Evolutionary conservation across 2,797 vertebrate genomes (phyloP).

Genomic region (Chloroceryle amazona): DNA sequence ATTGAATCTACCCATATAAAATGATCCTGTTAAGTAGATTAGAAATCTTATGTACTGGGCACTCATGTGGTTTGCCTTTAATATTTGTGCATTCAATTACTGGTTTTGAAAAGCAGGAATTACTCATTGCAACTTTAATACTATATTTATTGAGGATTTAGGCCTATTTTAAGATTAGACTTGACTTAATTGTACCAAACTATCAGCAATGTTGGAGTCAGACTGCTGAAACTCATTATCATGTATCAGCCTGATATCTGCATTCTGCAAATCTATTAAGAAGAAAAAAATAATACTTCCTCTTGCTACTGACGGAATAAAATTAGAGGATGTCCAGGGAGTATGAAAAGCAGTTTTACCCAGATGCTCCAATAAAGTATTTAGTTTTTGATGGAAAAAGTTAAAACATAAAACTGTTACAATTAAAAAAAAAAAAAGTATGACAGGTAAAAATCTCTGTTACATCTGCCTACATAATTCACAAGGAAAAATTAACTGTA

Average conservation of each 20-base stretch:
- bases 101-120: conserved; percentile 71
- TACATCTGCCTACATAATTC: not conserved
- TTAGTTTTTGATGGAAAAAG: not conserved
- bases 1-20: conserved; percentile 72
- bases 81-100: conserved; percentile 63
- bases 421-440: not conserved
- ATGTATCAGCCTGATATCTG: not conserved
- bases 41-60: conserved; percentile 61
- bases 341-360: not conserved
- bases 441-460: not conserved
- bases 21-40: conserved; percentile 79
- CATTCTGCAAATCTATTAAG: not conserved
- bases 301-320: conserved; percentile 11
- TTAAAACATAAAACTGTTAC: not conserved
- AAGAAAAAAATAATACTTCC: not conserved
- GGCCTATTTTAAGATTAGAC: conserved; percentile 75
- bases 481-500: not conserved
- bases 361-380: not conserved
- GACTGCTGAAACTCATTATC: conserved; percentile 66
- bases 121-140: conserved; percentile 60
- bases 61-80: conserved; percentile 52
- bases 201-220: conserved; percentile 52
- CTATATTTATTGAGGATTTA: conserved; percentile 76
- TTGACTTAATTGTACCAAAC: conserved; percentile 73
- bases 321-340: not conserved